Base-by-base conservation (phyloP, 2,888 invertebrate genomes). In the Junonia oenone region DNA sequence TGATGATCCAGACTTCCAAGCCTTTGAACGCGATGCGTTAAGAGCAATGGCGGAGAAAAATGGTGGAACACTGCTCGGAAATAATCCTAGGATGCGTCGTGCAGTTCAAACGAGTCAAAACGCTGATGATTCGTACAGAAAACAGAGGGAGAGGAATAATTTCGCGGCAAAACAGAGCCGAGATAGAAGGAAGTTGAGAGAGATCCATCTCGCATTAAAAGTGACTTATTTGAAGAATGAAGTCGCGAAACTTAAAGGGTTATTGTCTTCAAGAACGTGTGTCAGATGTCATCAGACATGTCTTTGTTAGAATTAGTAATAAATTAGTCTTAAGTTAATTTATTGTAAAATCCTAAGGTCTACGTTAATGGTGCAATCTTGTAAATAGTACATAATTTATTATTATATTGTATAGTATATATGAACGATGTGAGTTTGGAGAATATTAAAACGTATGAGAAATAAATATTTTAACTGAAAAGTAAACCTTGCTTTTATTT, bases 151-250 rank as follows among this genome's bases (percentile, higher is more conserved):
- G 63, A 96, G 97, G 74, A 99, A 99, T 79, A 99, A 99, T 77
- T 96, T 95, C 62, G 98, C 99, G 0, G 99, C 99, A 0, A 99
- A 99, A 81, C 92, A 97, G 66, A 98, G 98, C 0, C 91, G 99
- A 2, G 98, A 99, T 71, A 94, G 97, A 0, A 91, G 99, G 56
- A 92, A 97, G 66, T 93, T 95, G 40, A 96, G 98, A 68, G 98
- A 99, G 77, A 97, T 98, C 66, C 97, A 98, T 71, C 94, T 98
- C 33, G 96, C 98, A 0, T 93, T 98, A 37, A 91, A 97, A 55
- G 97, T 97, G 0, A 95, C 96, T 0, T 96, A 94, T 68, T 88
- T 99, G 19, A 74, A 69, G 58, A 79, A 73, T 26, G 73, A 83
- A 65, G 61, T 83, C 8, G 69, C 78, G 0, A 65, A 68, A 9